phyloP scores from a whole-genome alignment of 2,797 vertebrate genomes.

The Odontamblyopus lacepedii region DNA sequence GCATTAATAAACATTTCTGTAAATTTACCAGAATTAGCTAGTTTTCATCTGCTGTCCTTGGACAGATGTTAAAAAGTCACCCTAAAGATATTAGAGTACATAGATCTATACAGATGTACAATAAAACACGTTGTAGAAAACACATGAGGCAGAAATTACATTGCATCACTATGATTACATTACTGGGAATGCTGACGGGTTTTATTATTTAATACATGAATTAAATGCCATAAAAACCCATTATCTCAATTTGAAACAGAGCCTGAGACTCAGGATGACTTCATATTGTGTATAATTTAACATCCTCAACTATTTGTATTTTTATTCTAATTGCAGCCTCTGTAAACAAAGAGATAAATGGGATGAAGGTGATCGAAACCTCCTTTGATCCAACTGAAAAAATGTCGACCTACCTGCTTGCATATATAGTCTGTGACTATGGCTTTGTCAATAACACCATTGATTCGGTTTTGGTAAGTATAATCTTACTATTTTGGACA shows the following conservation, averaged over 20 bases:
- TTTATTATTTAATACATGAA: too few relatives aligned
- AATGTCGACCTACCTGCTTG: slow-evolving; percentile 96
- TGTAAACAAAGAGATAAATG: fast-evolving
- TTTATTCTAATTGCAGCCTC: slow-evolving; percentile 51
- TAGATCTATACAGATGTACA: too few relatives aligned
- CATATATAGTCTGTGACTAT: slow-evolving; percentile 90
- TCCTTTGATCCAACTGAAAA: slow-evolving; percentile 75
- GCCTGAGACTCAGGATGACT: background rate
- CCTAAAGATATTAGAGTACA: too few relatives aligned
- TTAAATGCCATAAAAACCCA: background rate
- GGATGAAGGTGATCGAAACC: background rate
- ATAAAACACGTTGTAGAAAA: too few relatives aligned
- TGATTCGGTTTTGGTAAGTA: slow-evolving; percentile 56
- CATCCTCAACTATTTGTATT: background rate
- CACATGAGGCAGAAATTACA: too few relatives aligned
- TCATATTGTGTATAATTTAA: background rate
- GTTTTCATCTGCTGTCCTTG: too few relatives aligned
- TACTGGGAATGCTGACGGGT: too few relatives aligned
- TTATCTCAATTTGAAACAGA: background rate
- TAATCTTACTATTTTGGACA: background rate
- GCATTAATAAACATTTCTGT: too few relatives aligned
- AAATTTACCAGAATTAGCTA: too few relatives aligned
- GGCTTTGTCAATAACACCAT: fast-evolving
- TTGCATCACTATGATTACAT: too few relatives aligned
- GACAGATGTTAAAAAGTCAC: too few relatives aligned